Percentiles rank a stretch among this genome's conserved stretches.
Evolutionary conservation across 2,113 vertebrate species (phyloP).

Genomic region (Zeus faber): DNA sequence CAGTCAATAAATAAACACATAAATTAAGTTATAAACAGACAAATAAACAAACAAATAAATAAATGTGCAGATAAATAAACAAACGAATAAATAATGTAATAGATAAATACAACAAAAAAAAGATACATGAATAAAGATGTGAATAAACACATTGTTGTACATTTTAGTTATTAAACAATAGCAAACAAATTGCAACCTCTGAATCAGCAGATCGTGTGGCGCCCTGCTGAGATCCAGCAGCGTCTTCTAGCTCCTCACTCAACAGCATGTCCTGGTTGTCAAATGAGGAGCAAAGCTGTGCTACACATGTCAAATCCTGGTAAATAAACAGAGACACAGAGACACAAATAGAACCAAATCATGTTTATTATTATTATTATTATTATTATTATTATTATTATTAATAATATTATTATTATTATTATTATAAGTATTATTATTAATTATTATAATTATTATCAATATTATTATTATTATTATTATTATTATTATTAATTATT

Average conservation of each 20-base stretch:
- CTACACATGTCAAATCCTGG: conserved; percentile 22
- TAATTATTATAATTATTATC: no score
- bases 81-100: neutral
- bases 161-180: neutral
- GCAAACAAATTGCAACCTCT: neutral
- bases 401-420: no score
- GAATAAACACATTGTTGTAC: neutral
- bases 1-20: no score
- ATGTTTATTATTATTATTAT: no score
- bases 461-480: no score
- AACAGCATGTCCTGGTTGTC: neutral
- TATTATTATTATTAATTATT: no score
- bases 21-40: no score
- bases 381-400: no score
- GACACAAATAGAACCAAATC: no score
- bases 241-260: neutral
- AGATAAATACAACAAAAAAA: neutral
- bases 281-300: neutral
- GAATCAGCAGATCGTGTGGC: neutral
- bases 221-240: neutral
- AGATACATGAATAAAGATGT: neutral
- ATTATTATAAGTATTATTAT: no score
- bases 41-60: no score
- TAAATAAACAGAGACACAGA: conserved; percentile 6
- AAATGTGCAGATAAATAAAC: no score